Percentiles rank a stretch among this genome's conserved stretches.
Evolutionary conservation across 2,113 vertebrate species (phyloP).

Genomic region (Lycocorax pyrrhopterus): DNA sequence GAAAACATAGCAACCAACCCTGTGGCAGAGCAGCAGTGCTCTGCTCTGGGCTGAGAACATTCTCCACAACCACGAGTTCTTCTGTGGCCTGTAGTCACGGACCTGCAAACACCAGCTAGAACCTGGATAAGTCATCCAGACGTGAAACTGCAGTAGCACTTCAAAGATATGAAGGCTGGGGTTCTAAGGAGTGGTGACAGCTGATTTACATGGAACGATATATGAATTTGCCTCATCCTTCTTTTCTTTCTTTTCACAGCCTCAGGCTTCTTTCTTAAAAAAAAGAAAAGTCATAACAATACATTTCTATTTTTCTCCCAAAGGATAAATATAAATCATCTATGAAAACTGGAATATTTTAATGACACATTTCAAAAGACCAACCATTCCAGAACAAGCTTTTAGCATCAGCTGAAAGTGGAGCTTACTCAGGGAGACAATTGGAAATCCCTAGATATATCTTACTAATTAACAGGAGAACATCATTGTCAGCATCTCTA

Average conservation of each 20-base stretch:
- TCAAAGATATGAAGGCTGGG: not conserved
- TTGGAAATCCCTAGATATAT: not conserved
- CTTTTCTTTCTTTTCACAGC: not conserved
- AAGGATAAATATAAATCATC: not conserved
- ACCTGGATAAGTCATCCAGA: not conserved
- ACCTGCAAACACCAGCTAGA: fast-evolving
- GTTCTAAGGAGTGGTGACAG: not conserved
- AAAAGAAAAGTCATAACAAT: not conserved
- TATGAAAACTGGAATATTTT: not conserved
- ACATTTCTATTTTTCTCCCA: not conserved
- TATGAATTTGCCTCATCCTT: not conserved
- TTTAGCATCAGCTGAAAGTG: not conserved
- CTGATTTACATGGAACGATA: not conserved
- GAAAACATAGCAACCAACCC: not conserved
- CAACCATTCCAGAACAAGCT: not conserved
- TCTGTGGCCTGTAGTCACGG: not conserved
- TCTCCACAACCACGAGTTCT: not conserved
- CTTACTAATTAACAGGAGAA: conserved; percentile 57
- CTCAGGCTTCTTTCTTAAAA: not conserved
- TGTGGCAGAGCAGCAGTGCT: not conserved
- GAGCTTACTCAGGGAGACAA: not conserved
- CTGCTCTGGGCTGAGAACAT: not conserved
- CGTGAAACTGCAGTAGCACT: not conserved
- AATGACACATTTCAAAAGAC: not conserved
- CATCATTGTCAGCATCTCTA: conserved; percentile 14